Percentiles rank a stretch among this genome's conserved stretches.
phyloP scores from a whole-genome alignment of 2,888 invertebrate genomes.

The Lymantria monacha region DNA sequence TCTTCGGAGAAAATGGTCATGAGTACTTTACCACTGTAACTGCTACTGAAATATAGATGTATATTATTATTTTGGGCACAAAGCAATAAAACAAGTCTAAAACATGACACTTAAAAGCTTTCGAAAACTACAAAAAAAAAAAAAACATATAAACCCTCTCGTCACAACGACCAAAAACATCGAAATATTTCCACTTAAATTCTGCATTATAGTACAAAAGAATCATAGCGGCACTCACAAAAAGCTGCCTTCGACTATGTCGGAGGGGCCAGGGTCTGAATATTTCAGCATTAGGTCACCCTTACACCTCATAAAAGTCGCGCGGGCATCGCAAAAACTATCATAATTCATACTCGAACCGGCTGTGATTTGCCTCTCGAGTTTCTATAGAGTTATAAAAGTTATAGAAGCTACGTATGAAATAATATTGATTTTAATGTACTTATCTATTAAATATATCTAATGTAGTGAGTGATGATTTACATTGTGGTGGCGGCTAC shows the following conservation, averaged over 20 bases:
- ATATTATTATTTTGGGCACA: too few relatives aligned
- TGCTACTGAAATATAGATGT: too few relatives aligned
- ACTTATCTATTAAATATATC: too few relatives aligned
- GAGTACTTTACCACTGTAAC: too few relatives aligned
- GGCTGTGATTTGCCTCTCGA: conserved; percentile 47
- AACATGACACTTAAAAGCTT: conserved; percentile 4
- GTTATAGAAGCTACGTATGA: background rate
- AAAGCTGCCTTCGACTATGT: conserved; percentile 33
- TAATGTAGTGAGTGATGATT: too few relatives aligned
- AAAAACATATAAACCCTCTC: background rate
- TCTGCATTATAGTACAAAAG: conserved; percentile 31
- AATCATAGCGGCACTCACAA: conserved; percentile 28
- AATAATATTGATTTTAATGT: too few relatives aligned
- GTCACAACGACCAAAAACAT: conserved; percentile 5
- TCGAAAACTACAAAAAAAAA: background rate
- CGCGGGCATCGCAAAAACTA: conserved; percentile 52
- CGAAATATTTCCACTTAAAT: conserved; percentile 15
- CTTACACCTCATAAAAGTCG: conserved; percentile 54
- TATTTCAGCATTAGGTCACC: conserved; percentile 34
- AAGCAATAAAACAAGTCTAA: too few relatives aligned
- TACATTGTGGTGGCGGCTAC: background rate
- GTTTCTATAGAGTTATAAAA: conserved; percentile 14
- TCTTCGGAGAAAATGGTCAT: too few relatives aligned
- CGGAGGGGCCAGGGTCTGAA: conserved; percentile 33
- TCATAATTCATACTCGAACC: conserved; percentile 54